A percentile compares a stretch with the other conserved stretches of the same genome.
phyloP scores from a whole-genome alignment of 1,140 invertebrate species.

The Lutraria rhynchaena region DNA sequence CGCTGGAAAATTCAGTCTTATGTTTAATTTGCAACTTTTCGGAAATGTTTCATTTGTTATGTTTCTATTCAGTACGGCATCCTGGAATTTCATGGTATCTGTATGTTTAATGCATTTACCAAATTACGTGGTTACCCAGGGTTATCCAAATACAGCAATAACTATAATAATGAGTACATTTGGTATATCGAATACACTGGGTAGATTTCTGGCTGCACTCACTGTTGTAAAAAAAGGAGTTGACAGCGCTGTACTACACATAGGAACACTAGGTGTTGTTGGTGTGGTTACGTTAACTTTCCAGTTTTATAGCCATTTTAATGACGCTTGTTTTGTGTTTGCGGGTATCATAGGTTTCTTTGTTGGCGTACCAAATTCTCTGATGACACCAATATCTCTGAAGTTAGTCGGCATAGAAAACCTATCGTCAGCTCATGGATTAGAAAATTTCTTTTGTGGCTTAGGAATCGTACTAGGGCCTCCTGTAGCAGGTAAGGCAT shows the following conservation, averaged over 20 bases:
- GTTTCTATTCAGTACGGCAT: constrained; percentile 36
- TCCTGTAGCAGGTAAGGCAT: constrained; percentile 52
- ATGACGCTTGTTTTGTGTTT: constrained; percentile 27
- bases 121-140: constrained; percentile 25
- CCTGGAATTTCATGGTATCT: constrained; percentile 44
- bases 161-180: constrained; percentile 40
- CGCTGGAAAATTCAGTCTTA: not conserved
- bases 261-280: constrained; percentile 5
- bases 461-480: constrained; percentile 61
- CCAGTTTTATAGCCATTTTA: constrained; percentile 35
- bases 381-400: constrained; percentile 54
- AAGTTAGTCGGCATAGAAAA: constrained; percentile 48
- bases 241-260: constrained; percentile 17
- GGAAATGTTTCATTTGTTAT: constrained; percentile 16
- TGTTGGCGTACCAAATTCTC: constrained; percentile 54
- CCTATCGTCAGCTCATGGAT: constrained; percentile 48
- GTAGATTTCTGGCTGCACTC: constrained; percentile 13
- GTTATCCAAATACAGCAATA: not conserved
- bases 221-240: not conserved
- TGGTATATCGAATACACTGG: constrained; percentile 35
- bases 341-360: constrained; percentile 45
- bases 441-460: constrained; percentile 48
- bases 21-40: constrained; percentile 6
- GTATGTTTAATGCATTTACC: constrained; percentile 41
- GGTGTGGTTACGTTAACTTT: constrained; percentile 16